phyloP scores from a whole-genome alignment of 2,888 invertebrate genomes.

The Chironomus riparius region DNA sequence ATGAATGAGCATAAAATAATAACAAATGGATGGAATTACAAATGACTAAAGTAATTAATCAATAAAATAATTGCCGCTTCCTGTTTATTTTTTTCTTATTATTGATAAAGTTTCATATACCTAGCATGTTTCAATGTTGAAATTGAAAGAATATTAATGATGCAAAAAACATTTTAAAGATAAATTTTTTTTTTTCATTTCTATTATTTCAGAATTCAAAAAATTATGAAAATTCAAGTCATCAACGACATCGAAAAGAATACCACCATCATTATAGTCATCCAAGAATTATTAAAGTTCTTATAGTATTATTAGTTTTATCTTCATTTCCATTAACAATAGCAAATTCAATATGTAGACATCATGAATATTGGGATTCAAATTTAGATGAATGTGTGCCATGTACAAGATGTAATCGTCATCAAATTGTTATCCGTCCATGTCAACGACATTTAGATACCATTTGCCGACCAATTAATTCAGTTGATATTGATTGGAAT shows the following conservation, averaged over 20 bases:
- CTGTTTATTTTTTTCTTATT: neutral
- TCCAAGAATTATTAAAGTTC: neutral
- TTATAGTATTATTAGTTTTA: neutral
- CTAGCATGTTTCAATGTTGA: too few species aligned
- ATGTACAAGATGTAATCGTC: constrained; percentile 60
- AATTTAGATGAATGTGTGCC: constrained; percentile 55
- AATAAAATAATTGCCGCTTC: neutral
- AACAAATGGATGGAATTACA: too few species aligned
- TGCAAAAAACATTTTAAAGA: too few species aligned
- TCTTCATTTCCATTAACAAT: neutral
- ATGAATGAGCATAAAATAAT: too few species aligned
- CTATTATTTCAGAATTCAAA: neutral
- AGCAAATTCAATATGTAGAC: constrained; percentile 41
- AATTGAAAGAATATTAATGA: too few species aligned
- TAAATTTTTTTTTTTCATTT: too few species aligned
- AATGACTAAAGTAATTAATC: too few species aligned
- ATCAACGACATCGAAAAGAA: neutral
- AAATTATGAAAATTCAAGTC: neutral
- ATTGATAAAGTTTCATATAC: too few species aligned
- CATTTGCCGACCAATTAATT: constrained; percentile 59
- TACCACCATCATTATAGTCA: neutral
- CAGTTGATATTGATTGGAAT: constrained; percentile 55
- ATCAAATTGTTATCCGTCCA: constrained; percentile 56
- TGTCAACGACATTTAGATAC: constrained; percentile 69
- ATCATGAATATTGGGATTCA: constrained; percentile 62